Percentiles rank a stretch among this genome's conserved stretches.
Conservation (phyloP, 2,888 invertebrate genomes). For the Poecilobothrus nobilitatus region DNA sequence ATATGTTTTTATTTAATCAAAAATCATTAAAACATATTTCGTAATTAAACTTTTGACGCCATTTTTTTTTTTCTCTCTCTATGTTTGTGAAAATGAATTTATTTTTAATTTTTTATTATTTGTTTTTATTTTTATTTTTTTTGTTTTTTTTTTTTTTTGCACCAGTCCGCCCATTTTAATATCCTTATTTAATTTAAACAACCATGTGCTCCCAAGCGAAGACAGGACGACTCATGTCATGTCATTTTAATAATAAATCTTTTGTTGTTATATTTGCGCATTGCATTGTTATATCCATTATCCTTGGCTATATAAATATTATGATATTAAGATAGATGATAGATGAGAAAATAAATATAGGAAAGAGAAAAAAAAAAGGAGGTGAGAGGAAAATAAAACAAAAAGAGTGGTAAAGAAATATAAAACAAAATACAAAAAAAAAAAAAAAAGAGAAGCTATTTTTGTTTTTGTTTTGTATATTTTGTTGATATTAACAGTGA, state of each 20-base stretch:
- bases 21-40: slow-evolving; percentile 29
- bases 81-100: background rate
- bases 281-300: slow-evolving; percentile 9
- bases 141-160: background rate
- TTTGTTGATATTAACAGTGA: too few relatives aligned
- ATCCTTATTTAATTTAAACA: slow-evolving; percentile 23
- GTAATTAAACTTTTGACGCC: slow-evolving; percentile 30
- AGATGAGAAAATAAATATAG: too few relatives aligned
- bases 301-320: background rate
- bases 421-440: too few relatives aligned
- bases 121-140: background rate
- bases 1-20: background rate
- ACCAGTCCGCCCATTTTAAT: slow-evolving; percentile 23
- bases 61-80: slow-evolving; percentile 23
- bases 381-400: too few relatives aligned
- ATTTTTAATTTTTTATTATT: background rate
- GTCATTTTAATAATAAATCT: slow-evolving; percentile 2
- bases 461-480: too few relatives aligned
- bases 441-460: too few relatives aligned
- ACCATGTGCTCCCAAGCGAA: slow-evolving; percentile 22
- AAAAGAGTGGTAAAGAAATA: too few relatives aligned
- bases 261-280: slow-evolving; percentile 7
- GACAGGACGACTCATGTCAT: slow-evolving; percentile 8
- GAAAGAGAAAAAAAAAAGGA: too few relatives aligned
- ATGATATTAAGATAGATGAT: too few relatives aligned